Evolutionary conservation across 1,140 invertebrate genomes (phyloP).

Genomic region (Propsilocerus akamusi): DNA sequence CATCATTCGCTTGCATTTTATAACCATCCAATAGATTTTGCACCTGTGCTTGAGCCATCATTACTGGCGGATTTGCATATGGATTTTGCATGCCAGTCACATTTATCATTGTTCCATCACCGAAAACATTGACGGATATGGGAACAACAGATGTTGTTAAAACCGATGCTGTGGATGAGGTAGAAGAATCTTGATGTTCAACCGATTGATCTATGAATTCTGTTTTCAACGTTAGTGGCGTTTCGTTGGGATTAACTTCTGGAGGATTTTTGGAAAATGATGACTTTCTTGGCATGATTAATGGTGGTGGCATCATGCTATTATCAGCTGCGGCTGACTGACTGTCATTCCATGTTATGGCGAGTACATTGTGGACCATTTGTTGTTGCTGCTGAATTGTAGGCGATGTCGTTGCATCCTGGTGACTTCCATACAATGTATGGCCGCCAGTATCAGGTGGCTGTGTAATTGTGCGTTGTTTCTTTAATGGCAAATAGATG

Average conservation of each 20-base stretch:
- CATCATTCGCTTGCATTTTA: not conserved
- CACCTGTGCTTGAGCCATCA: not conserved
- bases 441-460: not conserved
- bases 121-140: not conserved
- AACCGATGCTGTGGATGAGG: not conserved
- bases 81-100: not conserved
- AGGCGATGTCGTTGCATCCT: not conserved
- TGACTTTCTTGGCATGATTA: not conserved
- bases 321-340: not conserved
- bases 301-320: not conserved
- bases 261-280: not conserved
- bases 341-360: not conserved
- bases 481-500: constrained; percentile 45
- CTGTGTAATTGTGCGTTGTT: not conserved
- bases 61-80: not conserved
- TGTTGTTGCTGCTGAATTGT: not conserved
- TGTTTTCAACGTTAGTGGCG: not conserved
- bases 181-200: not conserved
- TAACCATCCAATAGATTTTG: not conserved
- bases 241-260: not conserved
- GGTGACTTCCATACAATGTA: not conserved
- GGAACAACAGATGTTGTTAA: not conserved
- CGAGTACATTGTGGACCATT: too few relatives aligned
- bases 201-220: not conserved
- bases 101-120: not conserved